A percentile compares a stretch with the other conserved stretches of the same genome.
Conservation (phyloP, 2,888 invertebrate genomes). For the Ceriagrion tenellum region DNA sequence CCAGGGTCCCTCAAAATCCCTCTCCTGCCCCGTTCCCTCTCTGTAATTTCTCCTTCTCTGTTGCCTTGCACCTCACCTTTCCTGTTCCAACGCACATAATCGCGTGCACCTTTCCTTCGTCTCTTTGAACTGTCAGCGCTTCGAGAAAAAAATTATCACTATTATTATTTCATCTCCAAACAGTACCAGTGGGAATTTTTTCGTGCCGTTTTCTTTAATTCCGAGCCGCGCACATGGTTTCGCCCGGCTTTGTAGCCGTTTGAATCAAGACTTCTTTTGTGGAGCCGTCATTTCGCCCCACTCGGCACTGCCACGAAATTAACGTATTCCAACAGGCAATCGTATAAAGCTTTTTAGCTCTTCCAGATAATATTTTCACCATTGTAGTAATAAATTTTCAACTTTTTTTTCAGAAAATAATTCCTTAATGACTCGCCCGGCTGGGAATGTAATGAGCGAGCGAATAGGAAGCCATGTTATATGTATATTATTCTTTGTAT, state of each 20-base stretch:
- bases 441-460: too few relatives aligned
- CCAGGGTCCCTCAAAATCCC: background rate
- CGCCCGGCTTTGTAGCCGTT: background rate
- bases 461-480: too few relatives aligned
- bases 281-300: background rate
- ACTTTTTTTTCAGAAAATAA: background rate
- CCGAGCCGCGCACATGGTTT: background rate
- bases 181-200: too few relatives aligned
- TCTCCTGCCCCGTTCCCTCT: background rate
- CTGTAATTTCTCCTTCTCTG: too few relatives aligned
- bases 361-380: background rate
- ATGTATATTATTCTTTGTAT: too few relatives aligned
- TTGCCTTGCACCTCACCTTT: background rate
- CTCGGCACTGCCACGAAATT: background rate
- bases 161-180: too few relatives aligned
- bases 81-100: background rate
- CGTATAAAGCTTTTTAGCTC: background rate
- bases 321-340: background rate
- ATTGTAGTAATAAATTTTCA: background rate
- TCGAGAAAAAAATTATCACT: too few relatives aligned
- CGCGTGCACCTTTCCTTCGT: too few relatives aligned
- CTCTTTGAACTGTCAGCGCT: too few relatives aligned
- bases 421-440: too few relatives aligned
- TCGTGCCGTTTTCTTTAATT: background rate
- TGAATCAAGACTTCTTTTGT: background rate